These are phyloP conservation scores for Caenorhabditis sp. DNA, from an alignment of 2,888 invertebrate species.

Conservation along the genomic window DNA sequence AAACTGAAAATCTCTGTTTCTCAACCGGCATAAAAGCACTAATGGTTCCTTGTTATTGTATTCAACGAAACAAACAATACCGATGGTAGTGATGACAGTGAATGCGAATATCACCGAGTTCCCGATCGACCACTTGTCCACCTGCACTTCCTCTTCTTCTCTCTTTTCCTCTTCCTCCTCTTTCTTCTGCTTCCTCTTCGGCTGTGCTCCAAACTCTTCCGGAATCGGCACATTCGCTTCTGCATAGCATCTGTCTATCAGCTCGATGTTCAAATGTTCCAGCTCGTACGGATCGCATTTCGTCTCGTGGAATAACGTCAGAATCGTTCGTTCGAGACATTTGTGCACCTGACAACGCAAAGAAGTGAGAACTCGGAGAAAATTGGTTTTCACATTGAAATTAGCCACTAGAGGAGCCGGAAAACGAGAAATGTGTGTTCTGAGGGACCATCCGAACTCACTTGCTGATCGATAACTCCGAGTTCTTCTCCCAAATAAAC, in stretches of 20 bases:
- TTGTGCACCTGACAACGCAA: slow-evolving; percentile 43
- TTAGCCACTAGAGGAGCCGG: too few species aligned
- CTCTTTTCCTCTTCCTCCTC: slow-evolving; percentile 46
- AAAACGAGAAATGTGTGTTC: neutral
- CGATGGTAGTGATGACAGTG: slow-evolving; percentile 77
- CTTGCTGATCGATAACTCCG: slow-evolving; percentile 61
- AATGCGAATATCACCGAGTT: slow-evolving; percentile 76
- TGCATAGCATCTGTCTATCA: slow-evolving; percentile 61
- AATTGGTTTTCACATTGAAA: too few species aligned
- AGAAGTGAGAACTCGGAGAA: neutral
- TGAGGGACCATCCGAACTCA: slow-evolving; percentile 28
- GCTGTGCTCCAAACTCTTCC: neutral
- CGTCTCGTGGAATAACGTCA: slow-evolving; percentile 37
- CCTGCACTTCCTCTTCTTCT: slow-evolving; percentile 22
- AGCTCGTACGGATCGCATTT: slow-evolving; percentile 55
- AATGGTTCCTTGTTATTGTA: too few species aligned
- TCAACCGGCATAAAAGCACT: too few species aligned
- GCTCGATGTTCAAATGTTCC: slow-evolving; percentile 55
- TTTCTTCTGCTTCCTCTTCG: slow-evolving; percentile 23
- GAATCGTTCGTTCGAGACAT: slow-evolving; percentile 52
- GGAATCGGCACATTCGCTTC: slow-evolving; percentile 47
- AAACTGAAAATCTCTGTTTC: too few species aligned
- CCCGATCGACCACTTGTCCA: slow-evolving; percentile 73
- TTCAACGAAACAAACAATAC: slow-evolving; percentile 37
- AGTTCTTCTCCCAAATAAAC: slow-evolving; percentile 66